phyloP scores from a whole-genome alignment of 2,888 invertebrate genomes.

The Phrixothrix hirtus region DNA sequence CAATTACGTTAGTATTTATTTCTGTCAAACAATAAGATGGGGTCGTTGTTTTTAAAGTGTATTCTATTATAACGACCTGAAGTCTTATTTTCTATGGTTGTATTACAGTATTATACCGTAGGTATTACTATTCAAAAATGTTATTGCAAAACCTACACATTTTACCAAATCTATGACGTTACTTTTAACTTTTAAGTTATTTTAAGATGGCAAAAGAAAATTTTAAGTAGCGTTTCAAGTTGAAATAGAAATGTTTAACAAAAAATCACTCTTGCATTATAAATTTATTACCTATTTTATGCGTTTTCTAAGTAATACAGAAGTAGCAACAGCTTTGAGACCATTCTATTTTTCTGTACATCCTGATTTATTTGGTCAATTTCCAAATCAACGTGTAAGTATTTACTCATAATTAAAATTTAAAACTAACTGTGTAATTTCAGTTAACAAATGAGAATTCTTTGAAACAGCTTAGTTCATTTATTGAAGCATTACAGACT shows the following conservation, averaged over 20 bases:
- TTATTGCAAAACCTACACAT: too few relatives aligned
- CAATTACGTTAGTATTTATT: too few relatives aligned
- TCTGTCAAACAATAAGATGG: too few relatives aligned
- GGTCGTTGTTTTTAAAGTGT: too few relatives aligned
- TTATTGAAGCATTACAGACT: constrained; percentile 77
- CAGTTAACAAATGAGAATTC: constrained; percentile 89
- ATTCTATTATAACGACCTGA: too few relatives aligned
- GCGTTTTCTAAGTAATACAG: constrained; percentile 67
- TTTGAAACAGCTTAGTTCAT: constrained; percentile 82
- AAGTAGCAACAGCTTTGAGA: constrained; percentile 86
- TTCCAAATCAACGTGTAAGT: constrained; percentile 83
- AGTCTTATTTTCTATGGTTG: too few relatives aligned
- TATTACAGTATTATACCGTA: too few relatives aligned
- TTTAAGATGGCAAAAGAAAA: neutral
- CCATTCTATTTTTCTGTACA: constrained; percentile 96
- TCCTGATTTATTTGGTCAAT: constrained; percentile 92
- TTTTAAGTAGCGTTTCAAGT: neutral
- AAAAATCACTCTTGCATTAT: constrained; percentile 3
- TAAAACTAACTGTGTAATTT: constrained; percentile 4
- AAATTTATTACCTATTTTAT: neutral
- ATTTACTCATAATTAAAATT: neutral
- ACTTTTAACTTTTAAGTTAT: too few relatives aligned
- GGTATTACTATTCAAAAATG: neutral
- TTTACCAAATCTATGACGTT: too few relatives aligned
- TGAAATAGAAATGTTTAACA: constrained; percentile 7